Conservation (phyloP, 1,140 invertebrate genomes). For the Drosophila pachea region DNA sequence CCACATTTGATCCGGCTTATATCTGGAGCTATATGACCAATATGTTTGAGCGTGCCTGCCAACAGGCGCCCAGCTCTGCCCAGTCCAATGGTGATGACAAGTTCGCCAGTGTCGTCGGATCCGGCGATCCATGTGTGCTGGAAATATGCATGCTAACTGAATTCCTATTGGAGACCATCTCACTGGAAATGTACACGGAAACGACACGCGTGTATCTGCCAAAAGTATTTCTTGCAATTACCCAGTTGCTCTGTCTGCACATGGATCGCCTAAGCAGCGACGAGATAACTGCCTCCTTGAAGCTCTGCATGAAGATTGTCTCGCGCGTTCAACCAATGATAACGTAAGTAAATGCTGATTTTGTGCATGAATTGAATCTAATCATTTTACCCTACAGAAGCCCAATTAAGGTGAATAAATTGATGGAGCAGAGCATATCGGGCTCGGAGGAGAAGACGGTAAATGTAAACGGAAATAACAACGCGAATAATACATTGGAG, state of each 20-base stretch:
- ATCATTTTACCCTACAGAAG: conserved; percentile 51
- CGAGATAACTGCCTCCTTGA: conserved; percentile 84
- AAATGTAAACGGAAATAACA: conserved; percentile 15
- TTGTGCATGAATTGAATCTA: neutral
- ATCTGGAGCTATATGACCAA: conserved; percentile 91
- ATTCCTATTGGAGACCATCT: conserved; percentile 89
- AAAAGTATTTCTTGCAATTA: conserved; percentile 85
- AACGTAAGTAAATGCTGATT: conserved; percentile 56
- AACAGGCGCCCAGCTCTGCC: conserved; percentile 54
- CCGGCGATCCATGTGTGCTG: conserved; percentile 82
- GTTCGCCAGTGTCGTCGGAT: conserved; percentile 81
- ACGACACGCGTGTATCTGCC: conserved; percentile 90
- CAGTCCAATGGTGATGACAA: conserved; percentile 38
- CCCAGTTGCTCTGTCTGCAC: conserved; percentile 82
- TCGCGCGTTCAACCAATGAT: conserved; percentile 86
- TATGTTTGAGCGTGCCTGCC: conserved; percentile 84
- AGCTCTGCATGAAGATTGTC: conserved; percentile 87
- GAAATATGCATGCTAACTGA: conserved; percentile 87
- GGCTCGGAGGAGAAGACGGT: conserved; percentile 48
- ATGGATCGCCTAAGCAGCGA: conserved; percentile 82
- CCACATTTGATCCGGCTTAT: conserved; percentile 90
- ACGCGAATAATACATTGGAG: conserved; percentile 7
- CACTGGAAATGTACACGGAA: conserved; percentile 88
- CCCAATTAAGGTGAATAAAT: conserved; percentile 68
- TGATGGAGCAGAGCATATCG: conserved; percentile 45